A percentile compares a stretch with the other conserved stretches of the same genome.
Conservation (phyloP, 2,797 vertebrate species). For the Morelia viridis region DNA sequence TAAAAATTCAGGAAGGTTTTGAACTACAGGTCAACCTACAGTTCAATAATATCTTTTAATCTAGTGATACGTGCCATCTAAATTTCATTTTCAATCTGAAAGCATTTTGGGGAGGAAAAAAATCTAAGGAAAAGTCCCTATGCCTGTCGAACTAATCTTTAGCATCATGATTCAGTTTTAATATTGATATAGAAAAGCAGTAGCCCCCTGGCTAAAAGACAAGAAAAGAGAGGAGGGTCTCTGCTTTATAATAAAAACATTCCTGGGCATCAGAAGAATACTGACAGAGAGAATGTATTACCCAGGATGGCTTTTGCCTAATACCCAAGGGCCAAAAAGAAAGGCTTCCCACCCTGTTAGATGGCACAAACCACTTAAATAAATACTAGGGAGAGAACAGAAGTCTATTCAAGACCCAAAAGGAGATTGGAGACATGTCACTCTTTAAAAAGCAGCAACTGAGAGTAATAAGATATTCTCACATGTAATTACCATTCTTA, state of each 20-base stretch:
- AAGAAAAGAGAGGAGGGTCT: not conserved
- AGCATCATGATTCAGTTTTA: constrained; percentile 9
- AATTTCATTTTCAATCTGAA: constrained; percentile 7
- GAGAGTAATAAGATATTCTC: not conserved
- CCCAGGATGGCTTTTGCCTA: not conserved
- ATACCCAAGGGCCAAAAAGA: not conserved
- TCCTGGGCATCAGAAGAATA: constrained; percentile 19
- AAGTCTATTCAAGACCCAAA: not conserved
- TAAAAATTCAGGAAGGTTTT: not conserved
- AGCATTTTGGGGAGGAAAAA: not conserved
- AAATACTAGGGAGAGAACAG: not conserved
- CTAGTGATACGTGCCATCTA: not conserved
- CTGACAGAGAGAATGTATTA: not conserved
- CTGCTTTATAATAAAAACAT: not conserved
- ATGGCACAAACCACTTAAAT: not conserved
- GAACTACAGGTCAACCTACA: not conserved
- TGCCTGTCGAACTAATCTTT: not conserved
- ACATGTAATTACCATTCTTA: not conserved
- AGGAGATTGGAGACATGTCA: not conserved
- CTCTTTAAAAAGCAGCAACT: not conserved
- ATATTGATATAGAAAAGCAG: not conserved
- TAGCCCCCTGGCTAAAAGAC: not conserved
- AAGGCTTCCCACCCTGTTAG: not conserved
- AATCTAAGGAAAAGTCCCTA: not conserved
- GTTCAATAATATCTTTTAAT: not conserved